phyloP scores from a whole-genome alignment of 2,888 invertebrate species.

The Bhutanitis thaidina region DNA sequence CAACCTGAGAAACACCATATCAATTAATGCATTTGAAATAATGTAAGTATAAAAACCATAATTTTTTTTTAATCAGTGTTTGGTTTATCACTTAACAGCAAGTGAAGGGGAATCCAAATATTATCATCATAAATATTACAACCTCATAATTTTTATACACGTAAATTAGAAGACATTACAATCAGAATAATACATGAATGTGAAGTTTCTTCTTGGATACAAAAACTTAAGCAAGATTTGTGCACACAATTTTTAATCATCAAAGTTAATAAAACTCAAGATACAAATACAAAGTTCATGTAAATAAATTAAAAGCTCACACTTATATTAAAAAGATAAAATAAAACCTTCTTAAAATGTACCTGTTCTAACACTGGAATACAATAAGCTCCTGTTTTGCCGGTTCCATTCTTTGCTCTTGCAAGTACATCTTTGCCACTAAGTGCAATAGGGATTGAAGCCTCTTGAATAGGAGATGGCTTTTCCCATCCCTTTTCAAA shows the following conservation, averaged over 20 bases:
- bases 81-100: constrained; percentile 66
- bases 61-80: constrained; percentile 31
- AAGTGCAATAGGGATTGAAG: constrained; percentile 98
- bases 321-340: no score
- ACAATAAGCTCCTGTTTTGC: constrained; percentile 99
- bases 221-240: no score
- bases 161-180: no score
- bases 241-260: no score
- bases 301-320: no score
- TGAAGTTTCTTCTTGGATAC: no score
- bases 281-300: no score
- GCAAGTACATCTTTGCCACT: constrained; percentile 98
- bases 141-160: no score
- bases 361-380: constrained; percentile 98
- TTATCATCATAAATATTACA: constrained; percentile 53
- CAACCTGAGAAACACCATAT: constrained; percentile 71
- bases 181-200: no score
- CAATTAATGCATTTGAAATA: constrained; percentile 17
- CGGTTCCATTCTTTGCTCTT: constrained; percentile 99
- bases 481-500: constrained; percentile 99
- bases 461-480: constrained; percentile 99
- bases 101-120: constrained; percentile 78
- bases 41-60: neutral
- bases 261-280: no score
- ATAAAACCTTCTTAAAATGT: constrained; percentile 5